phyloP scores from a whole-genome alignment of 2,113 vertebrate species.

The Acrocephalus arundinaceus region DNA sequence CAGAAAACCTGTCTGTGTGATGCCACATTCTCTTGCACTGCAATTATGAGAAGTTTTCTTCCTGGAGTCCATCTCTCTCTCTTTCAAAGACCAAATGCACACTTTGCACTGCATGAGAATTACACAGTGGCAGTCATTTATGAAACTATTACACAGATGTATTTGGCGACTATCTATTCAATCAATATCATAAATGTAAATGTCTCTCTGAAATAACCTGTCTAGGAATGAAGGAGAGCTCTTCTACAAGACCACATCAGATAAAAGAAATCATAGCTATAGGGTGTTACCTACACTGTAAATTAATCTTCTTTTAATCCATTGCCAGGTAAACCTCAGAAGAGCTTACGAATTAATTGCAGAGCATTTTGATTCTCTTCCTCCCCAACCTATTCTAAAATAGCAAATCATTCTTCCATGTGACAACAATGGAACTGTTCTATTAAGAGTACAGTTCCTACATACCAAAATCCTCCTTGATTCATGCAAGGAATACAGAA shows the following conservation, averaged over 20 bases:
- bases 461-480: background rate
- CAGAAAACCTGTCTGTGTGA: background rate
- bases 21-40: background rate
- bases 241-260: background rate
- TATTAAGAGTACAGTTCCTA: background rate
- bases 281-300: background rate
- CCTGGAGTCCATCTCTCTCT: background rate
- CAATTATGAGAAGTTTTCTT: background rate
- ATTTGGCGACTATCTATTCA: slow-evolving; percentile 26
- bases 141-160: background rate
- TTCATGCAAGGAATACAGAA: background rate
- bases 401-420: background rate
- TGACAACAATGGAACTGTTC: background rate
- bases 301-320: background rate
- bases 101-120: background rate
- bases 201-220: background rate
- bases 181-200: slow-evolving; percentile 31
- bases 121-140: background rate
- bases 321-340: background rate
- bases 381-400: background rate
- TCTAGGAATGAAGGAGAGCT: background rate
- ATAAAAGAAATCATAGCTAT: background rate
- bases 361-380: background rate
- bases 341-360: slow-evolving; percentile 3
- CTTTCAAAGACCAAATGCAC: background rate